Conservation (phyloP, 64 coral and sea anemone species). For the Montipora cactus region DNA sequence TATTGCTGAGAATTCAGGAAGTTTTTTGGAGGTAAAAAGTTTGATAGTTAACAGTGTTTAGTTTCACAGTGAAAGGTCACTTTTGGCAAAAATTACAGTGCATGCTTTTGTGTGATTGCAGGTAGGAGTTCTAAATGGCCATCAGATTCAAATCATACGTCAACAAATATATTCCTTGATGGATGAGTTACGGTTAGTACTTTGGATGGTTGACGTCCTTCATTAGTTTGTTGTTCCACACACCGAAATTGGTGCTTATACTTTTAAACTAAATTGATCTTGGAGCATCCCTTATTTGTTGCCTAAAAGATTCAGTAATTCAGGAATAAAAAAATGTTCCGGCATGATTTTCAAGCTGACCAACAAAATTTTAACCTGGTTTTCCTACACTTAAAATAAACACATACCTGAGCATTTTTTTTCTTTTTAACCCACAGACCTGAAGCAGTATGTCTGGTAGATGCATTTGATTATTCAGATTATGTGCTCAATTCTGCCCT, state of each 20-base stretch:
- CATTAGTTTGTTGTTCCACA: too few relatives aligned
- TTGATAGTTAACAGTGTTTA: background rate
- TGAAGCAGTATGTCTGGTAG: slow-evolving; percentile 86
- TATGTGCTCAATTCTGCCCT: slow-evolving; percentile 82
- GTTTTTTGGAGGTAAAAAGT: slow-evolving; percentile 68
- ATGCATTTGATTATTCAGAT: slow-evolving; percentile 87
- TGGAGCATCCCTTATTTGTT: too few relatives aligned
- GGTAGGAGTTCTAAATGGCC: slow-evolving; percentile 63
- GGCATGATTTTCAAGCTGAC: too few relatives aligned
- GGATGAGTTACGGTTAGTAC: slow-evolving; percentile 72
- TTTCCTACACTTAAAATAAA: background rate
- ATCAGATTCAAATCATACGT: slow-evolving; percentile 55
- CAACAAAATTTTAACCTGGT: too few relatives aligned
- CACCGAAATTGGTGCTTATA: too few relatives aligned
- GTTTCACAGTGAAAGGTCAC: background rate
- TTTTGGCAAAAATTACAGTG: background rate
- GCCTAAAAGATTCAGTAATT: too few relatives aligned
- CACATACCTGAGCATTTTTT: background rate
- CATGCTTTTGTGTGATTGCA: background rate
- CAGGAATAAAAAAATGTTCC: too few relatives aligned
- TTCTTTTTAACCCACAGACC: slow-evolving; percentile 43
- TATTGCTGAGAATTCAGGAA: slow-evolving; percentile 65
- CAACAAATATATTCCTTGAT: slow-evolving; percentile 68
- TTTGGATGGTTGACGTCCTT: background rate
- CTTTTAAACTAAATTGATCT: too few relatives aligned